These are phyloP conservation scores for Biston betularia DNA, from an alignment of 2,888 invertebrate species.

Conservation along the genomic window DNA sequence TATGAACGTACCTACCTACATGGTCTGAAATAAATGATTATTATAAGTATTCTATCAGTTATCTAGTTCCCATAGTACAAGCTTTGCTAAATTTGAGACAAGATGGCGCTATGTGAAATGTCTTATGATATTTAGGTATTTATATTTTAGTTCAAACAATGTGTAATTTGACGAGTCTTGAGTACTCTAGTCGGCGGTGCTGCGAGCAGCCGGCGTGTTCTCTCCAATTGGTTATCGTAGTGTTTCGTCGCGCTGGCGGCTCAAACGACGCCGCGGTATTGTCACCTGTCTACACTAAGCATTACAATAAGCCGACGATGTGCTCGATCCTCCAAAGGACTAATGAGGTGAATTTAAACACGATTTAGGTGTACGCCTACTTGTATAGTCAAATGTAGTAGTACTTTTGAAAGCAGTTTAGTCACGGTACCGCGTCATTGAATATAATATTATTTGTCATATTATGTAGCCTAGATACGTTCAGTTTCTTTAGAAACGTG, in stretches of 20 bases:
- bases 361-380: constrained; percentile 35
- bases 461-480: neutral
- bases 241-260: constrained; percentile 67
- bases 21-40: too few relatives aligned
- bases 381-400: constrained; percentile 26
- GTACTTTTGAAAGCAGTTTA: constrained; percentile 28
- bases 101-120: too few relatives aligned
- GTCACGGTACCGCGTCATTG: constrained; percentile 15
- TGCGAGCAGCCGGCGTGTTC: constrained; percentile 34
- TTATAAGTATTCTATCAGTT: too few relatives aligned
- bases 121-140: too few relatives aligned
- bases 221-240: constrained; percentile 74
- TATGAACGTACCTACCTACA: too few relatives aligned
- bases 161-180: neutral
- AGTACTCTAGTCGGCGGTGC: constrained; percentile 14
- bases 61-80: too few relatives aligned
- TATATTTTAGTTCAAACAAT: too few relatives aligned
- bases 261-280: constrained; percentile 71
- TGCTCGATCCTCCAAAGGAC: constrained; percentile 38
- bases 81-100: too few relatives aligned
- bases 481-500: neutral
- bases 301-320: constrained; percentile 50
- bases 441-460: constrained; percentile 7
- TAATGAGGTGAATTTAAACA: constrained; percentile 36
- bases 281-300: constrained; percentile 65